Evolutionary conservation across 2,888 invertebrate species (phyloP).

Genomic region (Apomyelois bistriatella): DNA sequence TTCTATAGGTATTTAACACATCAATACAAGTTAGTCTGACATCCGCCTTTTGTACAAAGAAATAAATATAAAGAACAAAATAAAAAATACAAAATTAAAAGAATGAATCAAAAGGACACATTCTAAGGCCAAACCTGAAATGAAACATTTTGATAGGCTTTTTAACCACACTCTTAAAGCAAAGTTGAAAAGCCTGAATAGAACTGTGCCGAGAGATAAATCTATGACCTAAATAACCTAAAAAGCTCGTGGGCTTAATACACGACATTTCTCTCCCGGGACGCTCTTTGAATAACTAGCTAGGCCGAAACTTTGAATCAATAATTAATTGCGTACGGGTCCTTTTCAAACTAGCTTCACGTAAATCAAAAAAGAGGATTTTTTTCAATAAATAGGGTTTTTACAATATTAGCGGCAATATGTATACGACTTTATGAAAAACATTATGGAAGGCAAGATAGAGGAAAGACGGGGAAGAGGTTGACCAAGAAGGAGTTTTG

Average conservation of each 20-base stretch:
- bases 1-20: too few species aligned
- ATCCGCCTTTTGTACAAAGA: too few species aligned
- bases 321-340: not conserved
- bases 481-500: too few species aligned
- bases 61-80: not conserved
- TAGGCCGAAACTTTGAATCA: not conserved
- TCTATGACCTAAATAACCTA: slow-evolving; percentile 11
- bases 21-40: too few species aligned
- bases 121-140: not conserved
- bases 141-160: not conserved
- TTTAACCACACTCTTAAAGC: not conserved
- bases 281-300: not conserved
- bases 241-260: slow-evolving; percentile 3
- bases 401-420: too few species aligned
- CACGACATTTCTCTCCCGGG: not conserved
- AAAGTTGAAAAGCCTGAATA: not conserved
- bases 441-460: too few species aligned
- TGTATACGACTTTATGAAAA: too few species aligned
- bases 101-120: not conserved
- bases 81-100: not conserved
- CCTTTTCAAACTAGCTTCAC: too few species aligned
- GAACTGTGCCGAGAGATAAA: slow-evolving; percentile 3
- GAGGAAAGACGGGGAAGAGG: too few species aligned
- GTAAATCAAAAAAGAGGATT: not conserved
- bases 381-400: not conserved